Evolutionary conservation across 2,888 invertebrate species (phyloP), one percentile per base, ranked within the genome.

Genomic region (Eupithecia inturbata): DNA sequence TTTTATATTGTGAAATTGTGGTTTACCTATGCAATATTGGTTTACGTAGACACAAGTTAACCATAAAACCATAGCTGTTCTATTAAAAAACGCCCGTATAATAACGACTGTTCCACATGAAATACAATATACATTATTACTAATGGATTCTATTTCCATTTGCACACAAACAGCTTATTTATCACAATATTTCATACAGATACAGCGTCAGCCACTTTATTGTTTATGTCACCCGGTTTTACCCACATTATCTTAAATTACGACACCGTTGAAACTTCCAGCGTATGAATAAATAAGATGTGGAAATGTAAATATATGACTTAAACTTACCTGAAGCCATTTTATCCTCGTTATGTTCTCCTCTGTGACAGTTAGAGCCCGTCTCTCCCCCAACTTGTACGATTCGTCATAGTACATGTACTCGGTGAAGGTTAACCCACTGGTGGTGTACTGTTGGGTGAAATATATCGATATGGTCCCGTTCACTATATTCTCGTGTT

Each of bases 361-460:
- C 82, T 97, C 97, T 49, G 96, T 97, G 73, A 97, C 95, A 63
- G 95, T 95, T 83, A 96, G 95, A 62, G 97, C 95, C 73, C 96
- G 90, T 72, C 96, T 95, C 75, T 96, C 96, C 1, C 96, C 96
- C 79, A 96, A 94, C 86, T 96, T 96, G 81, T 96, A 95, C 72
- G 96, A 95, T 68, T 96, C 96, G 80, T 96, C 96, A 86, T 97
- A 97, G 82, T 96, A 96, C 89, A 96, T 95, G 85, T 97, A 97
- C 87, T 97, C 97, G 39, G 96, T 97, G 87, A 97, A 97, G 67
- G 95, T 96, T 12, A 97, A 90, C 0, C 97, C 97, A 83, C 96
- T 96, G 81, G 96, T 96, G 63, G 97, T 97, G 93, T 97, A 98
- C 82, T 98, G 96, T 87, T 98, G 98, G 2, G 98, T 98, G 82